Base-by-base conservation (phyloP, 2,888 invertebrate species). In the Stratiomys singularior region DNA sequence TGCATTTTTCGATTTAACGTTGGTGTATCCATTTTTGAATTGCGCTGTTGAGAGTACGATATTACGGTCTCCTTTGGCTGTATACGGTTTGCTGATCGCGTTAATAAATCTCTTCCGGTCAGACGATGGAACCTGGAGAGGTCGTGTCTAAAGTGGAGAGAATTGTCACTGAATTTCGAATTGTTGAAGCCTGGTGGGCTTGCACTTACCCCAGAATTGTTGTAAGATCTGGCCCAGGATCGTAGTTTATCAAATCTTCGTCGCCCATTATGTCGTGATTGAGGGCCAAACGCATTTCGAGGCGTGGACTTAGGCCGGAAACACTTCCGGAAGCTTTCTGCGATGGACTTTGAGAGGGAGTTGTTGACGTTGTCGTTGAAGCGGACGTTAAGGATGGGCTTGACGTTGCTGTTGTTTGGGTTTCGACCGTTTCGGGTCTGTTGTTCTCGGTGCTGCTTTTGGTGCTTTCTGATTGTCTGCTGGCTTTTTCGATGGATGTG, bases 261-360 rank as follows among this genome's bases (percentile, higher is more conserved):
- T 89, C 86, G 88, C 89, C 84, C 88, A 89, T 84, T 84, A 89
- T 86, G 88, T 89, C 86, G 87, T 88, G 87, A 85, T 88, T 87
- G 87, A 91, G 87, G 13, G 90, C 90, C 85, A 91, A 87, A 78
- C 91, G 89, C 91, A 91, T 91, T 89, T 91, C 91, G 87, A 91
- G 90, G 82, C 90, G 90, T 84, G 91, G 91, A 87, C 89, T 91
- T 89, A 91, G 89, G 79, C 85, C 85, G 84, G 85, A 86, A 80
- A 85, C 86, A 86, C 79, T 81, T 28, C 72, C 82, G 80, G 81
- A 83, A 82, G 46, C 76, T 81, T 80, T 77, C 77, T 72, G 76
- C 21, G 78, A 76, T 56, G 77, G 78, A 69, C 78, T 77, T 77
- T 30, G 67, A 63, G 74, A 77, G 37, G 52, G 76, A 76, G 78